These are phyloP conservation scores for Chalcis sispes DNA, from an alignment of 2,888 invertebrate genomes.

Conservation along the genomic window DNA sequence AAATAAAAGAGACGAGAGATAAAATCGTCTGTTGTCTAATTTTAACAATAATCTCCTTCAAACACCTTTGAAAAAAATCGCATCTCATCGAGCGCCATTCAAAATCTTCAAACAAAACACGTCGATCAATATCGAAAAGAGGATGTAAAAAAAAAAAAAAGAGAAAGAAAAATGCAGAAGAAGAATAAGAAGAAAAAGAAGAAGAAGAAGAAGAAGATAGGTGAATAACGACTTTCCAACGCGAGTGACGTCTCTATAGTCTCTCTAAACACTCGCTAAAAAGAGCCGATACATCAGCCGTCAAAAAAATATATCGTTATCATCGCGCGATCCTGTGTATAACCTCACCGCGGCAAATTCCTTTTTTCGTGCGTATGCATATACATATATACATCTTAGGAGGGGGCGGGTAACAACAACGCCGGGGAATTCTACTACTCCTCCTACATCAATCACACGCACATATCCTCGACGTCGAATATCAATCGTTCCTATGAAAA, in stretches of 20 bases:
- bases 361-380: neutral
- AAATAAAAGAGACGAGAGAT: neutral
- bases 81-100: slow-evolving; percentile 7
- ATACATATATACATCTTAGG: too few species aligned
- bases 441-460: slow-evolving; percentile 43
- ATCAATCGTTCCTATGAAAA: slow-evolving; percentile 32
- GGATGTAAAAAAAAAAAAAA: slow-evolving; percentile 4
- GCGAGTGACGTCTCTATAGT: slow-evolving; percentile 49
- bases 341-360: neutral
- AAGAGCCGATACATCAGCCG: slow-evolving; percentile 43
- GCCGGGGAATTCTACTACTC: neutral
- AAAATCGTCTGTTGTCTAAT: neutral
- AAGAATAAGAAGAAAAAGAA: slow-evolving; percentile 14
- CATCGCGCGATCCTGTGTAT: slow-evolving; percentile 4
- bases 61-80: neutral
- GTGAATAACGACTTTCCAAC: slow-evolving; percentile 24
- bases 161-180: neutral
- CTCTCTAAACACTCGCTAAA: neutral
- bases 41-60: neutral
- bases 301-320: slow-evolving; percentile 49
- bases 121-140: too few species aligned
- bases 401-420: too few species aligned
- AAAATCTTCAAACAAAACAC: neutral
- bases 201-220: neutral
- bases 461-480: slow-evolving; percentile 36